Evolutionary conservation across 2,888 invertebrate species (phyloP).

Genomic region (Lepidocyrtinus sp.): DNA sequence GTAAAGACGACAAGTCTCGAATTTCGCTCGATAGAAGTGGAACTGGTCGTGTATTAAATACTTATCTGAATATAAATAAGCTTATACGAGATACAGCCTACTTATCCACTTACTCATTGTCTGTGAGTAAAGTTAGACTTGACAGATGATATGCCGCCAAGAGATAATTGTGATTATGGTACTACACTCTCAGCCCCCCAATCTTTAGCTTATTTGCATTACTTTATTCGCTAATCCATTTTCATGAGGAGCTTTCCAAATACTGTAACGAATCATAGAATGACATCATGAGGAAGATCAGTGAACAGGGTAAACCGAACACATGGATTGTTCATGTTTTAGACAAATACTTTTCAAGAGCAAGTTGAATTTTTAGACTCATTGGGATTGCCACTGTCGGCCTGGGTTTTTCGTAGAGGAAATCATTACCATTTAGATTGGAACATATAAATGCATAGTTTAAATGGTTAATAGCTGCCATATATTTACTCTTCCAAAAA

Average conservation of each 20-base stretch:
- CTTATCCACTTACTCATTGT: too few relatives aligned
- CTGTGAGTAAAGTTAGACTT: too few relatives aligned
- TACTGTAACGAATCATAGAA: too few relatives aligned
- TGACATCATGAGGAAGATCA: conserved; percentile 10
- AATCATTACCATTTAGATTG: not conserved
- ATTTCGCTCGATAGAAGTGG: too few relatives aligned
- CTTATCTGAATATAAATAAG: too few relatives aligned
- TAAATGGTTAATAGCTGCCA: not conserved
- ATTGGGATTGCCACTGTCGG: not conserved
- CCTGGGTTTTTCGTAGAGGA: not conserved
- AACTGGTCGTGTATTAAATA: too few relatives aligned
- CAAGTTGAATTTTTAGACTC: not conserved
- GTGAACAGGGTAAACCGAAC: not conserved
- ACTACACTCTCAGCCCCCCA: too few relatives aligned
- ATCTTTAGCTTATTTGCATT: conserved; percentile 2
- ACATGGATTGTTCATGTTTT: not conserved
- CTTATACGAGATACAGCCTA: too few relatives aligned
- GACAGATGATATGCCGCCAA: conserved; percentile 7
- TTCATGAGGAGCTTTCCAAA: not conserved
- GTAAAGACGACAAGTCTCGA: too few relatives aligned
- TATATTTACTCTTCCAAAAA: too few relatives aligned
- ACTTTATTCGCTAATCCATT: not conserved
- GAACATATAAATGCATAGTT: not conserved
- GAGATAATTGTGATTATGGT: not conserved
- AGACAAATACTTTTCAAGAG: not conserved